These are phyloP conservation scores for Drosophila teissieri DNA, from an alignment of 1,140 invertebrate species.

Conservation along the genomic window DNA sequence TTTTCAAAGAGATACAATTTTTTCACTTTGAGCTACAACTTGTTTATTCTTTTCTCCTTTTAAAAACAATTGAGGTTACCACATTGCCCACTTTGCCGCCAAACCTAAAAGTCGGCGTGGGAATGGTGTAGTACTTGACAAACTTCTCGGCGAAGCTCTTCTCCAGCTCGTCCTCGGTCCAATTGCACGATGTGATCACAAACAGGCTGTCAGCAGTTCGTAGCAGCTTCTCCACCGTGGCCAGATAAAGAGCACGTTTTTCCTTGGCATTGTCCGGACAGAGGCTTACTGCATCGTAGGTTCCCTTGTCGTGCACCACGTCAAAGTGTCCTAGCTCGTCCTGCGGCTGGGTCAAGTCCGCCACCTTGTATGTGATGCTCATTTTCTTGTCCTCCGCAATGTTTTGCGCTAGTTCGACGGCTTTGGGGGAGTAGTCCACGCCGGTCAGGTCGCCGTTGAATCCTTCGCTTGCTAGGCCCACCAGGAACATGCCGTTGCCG, in stretches of 20 bases:
- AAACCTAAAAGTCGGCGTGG: slow-evolving; percentile 92
- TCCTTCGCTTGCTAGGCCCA: slow-evolving; percentile 89
- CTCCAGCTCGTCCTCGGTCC: slow-evolving; percentile 93
- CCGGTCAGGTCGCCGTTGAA: slow-evolving; percentile 90
- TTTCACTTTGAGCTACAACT: too few relatives aligned
- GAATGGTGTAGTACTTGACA: slow-evolving; percentile 87
- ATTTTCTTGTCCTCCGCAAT: slow-evolving; percentile 87
- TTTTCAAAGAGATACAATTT: too few relatives aligned
- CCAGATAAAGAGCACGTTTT: slow-evolving; percentile 89
- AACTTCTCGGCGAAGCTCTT: slow-evolving; percentile 90
- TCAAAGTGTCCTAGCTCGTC: slow-evolving; percentile 85
- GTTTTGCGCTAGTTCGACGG: slow-evolving; percentile 90
- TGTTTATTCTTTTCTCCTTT: slow-evolving; percentile 34
- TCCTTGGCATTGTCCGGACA: slow-evolving; percentile 88
- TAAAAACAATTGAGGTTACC: slow-evolving; percentile 91
- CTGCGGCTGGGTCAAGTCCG: slow-evolving; percentile 58
- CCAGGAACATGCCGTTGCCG: slow-evolving; percentile 95
- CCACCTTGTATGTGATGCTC: slow-evolving; percentile 86
- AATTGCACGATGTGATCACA: slow-evolving; percentile 97
- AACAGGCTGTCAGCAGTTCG: slow-evolving; percentile 86
- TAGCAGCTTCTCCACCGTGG: slow-evolving; percentile 86
- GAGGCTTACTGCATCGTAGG: slow-evolving; percentile 96
- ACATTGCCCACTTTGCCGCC: slow-evolving; percentile 92
- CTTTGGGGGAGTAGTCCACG: slow-evolving; percentile 93
- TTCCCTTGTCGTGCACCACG: slow-evolving; percentile 94